Evolutionary conservation across 2,113 vertebrate species (phyloP), one percentile per base, ranked within the genome.

Genomic region (Phaethon lepturus): DNA sequence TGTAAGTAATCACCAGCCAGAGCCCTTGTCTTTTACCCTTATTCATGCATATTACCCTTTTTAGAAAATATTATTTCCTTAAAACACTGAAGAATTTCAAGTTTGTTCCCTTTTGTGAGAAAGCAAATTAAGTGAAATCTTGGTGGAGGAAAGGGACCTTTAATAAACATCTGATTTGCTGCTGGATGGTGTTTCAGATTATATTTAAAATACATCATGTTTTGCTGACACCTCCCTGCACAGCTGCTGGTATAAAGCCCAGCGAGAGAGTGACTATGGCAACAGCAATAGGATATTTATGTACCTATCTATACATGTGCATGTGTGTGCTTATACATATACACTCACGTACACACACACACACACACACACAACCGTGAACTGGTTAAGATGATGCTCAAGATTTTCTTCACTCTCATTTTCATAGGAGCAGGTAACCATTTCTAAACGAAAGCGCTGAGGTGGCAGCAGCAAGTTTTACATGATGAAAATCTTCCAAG

Each of bases 231-330:
- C 94, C 94, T 97, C 90, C 92, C 88, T 95, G 95, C 78, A 97
- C 86, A 90, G 95, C 88, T 88, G 88, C 95, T 89, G 81, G 78
- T 95, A 92, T 53, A 92, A 97, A 95, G 90, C 97, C 96, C 92
- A 93, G 95, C 7, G 11, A 88, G 82, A 95, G 86, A 83, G 97
- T 97, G 96, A 91, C 97, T 98, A 98, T 97, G 97, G 97, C 97
- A 98, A 98, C 97, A 90, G 79, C 94, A 96, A 67, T 18, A 88
- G 81, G 81, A 92, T 96, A 96, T 93, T 95, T 95, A 83, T 95
- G 15, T 62, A 86, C 53, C 86, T 44, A 26, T 73, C 58, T 83
- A 60, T 91, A 56, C 47, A 75, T 12, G 23, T 86, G 50, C 26
- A 52, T 76, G 67, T 56, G 56, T 53, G 26, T 35, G 56, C 66